Percentiles rank a stretch among this genome's conserved stretches.
These are phyloP conservation scores for Orchesella cincta DNA, from an alignment of 1,140 invertebrate genomes.

Conservation along the genomic window DNA sequence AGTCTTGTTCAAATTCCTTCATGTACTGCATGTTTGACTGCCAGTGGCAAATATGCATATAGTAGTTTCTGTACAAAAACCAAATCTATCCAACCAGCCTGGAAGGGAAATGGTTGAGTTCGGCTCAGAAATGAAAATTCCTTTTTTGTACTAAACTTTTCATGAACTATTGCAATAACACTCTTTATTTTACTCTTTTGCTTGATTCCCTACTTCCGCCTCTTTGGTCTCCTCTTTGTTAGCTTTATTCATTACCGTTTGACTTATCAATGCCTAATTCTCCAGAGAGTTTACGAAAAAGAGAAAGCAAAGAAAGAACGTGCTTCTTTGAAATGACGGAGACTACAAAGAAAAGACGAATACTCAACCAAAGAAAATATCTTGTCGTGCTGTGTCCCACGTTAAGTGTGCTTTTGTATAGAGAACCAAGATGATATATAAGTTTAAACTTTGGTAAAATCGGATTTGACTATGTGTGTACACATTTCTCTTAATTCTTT, in stretches of 20 bases:
- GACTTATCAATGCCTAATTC: constrained; percentile 9
- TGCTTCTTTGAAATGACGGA: neutral
- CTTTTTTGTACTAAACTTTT: neutral
- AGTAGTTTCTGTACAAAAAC: neutral
- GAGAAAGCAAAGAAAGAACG: neutral
- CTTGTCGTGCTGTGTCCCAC: neutral
- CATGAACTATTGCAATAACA: neutral
- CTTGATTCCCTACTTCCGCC: neutral
- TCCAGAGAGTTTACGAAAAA: too few relatives aligned
- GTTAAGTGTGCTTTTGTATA: neutral
- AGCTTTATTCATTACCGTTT: constrained; percentile 7
- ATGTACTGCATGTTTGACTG: too few relatives aligned
- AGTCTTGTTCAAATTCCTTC: too few relatives aligned
- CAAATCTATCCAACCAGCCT: neutral
- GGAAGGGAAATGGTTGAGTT: neutral
- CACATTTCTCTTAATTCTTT: neutral
- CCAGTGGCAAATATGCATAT: too few relatives aligned
- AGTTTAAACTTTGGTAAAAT: neutral
- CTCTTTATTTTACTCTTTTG: neutral
- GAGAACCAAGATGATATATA: neutral
- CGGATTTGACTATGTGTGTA: neutral
- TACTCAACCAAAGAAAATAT: neutral
- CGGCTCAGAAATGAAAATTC: neutral
- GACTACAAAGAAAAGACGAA: neutral
- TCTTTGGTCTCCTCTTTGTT: neutral